Percentiles rank a stretch among this genome's conserved stretches.
Evolutionary conservation across 2,113 vertebrate species (phyloP).

Genomic region (Pollachius pollachius): DNA sequence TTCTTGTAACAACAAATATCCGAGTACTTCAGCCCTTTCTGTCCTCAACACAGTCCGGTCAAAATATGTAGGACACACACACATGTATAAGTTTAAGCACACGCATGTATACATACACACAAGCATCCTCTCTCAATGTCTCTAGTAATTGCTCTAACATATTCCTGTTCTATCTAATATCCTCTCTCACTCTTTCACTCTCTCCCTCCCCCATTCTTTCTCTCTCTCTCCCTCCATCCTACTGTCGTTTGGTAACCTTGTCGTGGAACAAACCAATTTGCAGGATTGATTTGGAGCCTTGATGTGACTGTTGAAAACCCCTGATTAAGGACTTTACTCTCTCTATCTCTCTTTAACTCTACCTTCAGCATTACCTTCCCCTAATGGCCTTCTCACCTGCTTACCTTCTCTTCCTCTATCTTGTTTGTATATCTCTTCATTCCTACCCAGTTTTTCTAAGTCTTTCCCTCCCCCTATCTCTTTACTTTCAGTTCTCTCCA

Average conservation of each 20-base stretch:
- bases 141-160: conserved; percentile 33
- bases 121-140: neutral
- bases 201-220: neutral
- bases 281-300: conserved; percentile 79
- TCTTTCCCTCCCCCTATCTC: conserved; percentile 14
- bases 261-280: conserved; percentile 79
- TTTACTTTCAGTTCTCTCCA: too few relatives aligned
- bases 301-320: conserved; percentile 74
- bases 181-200: conserved; percentile 3
- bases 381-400: neutral
- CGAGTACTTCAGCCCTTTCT: conserved; percentile 46
- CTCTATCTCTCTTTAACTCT: conserved; percentile 19
- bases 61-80: neutral
- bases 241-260: conserved; percentile 77
- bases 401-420: neutral
- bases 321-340: conserved; percentile 73
- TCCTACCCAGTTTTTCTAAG: conserved; percentile 2
- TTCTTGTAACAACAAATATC: conserved; percentile 47
- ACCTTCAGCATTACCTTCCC: neutral
- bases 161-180: conserved; percentile 46
- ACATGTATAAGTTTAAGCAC: neutral
- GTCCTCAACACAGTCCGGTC: conserved; percentile 35
- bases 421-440: neutral
- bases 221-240: conserved; percentile 32
- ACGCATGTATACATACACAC: neutral